Base-by-base conservation (phyloP, 2,888 invertebrate species). In the Seira musarum region DNA sequence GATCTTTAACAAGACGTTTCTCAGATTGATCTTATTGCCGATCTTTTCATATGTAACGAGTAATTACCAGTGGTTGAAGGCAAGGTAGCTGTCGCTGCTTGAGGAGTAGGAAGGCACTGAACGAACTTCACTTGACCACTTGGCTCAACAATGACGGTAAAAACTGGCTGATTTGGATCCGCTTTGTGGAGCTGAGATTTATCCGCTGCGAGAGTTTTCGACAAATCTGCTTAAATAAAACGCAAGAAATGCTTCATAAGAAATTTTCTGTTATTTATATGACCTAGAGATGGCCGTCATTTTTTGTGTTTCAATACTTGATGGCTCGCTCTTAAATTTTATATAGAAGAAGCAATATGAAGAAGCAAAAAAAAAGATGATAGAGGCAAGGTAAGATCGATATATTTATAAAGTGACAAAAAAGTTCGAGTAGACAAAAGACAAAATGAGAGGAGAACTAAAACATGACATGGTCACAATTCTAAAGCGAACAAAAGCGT, bases 71-170 rank as follows among this genome's bases (percentile, higher is more conserved):
- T 63, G 19, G 80, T 74, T 10, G 80, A 80, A 74, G 80, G 80
- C 74, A 75, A 65, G 10, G 74, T 75, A n/a, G 49, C 49, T 49
- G 49, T 49, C 19, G 74, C 70, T 67, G 74, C 68, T 70, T 69
- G 70, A 70, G 80, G 80, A 49, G 80, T 74, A 75, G 80, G 80
- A 80, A 80, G 74, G 80, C 80, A 74, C 80, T 75, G 74, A 74
- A 80, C 74, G 75, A 80, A 75, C 67, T 80, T 75, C 53, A 80
- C 80, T 69, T 80, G 80, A 70, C 80, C 80, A 24, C 80, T 80
- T 49, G 80, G 80, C 67, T 80, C 80, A 46, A 74, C 80, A 21
- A 80, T 80, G 3, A 80, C 74, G 21, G 75, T 75, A 25, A 80
- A 74, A 30, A 80, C 75, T 15, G 80, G 80, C 60, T 80, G 74